Conservation (phyloP, 2,113 vertebrate genomes). For the Rattus rattus region DNA sequence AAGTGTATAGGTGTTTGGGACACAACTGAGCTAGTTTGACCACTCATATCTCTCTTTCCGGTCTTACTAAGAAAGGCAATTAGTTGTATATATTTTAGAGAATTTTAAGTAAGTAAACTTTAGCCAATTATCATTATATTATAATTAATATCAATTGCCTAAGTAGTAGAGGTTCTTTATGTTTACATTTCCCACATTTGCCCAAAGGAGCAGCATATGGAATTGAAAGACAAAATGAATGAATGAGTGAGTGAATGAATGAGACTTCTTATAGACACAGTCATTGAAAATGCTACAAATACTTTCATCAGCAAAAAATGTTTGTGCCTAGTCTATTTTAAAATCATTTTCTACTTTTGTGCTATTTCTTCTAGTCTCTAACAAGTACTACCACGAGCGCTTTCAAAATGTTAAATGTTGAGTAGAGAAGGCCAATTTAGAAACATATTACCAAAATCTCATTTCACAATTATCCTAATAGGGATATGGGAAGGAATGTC, state of each 20-base stretch:
- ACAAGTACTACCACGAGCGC: background rate
- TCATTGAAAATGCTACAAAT: background rate
- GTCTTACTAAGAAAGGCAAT: background rate
- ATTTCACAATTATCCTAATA: background rate
- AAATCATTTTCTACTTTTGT: background rate
- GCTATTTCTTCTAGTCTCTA: background rate
- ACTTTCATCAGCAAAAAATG: slow-evolving; percentile 1
- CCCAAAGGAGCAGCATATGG: background rate
- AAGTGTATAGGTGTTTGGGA: background rate
- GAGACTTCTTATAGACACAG: background rate
- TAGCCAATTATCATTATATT: background rate
- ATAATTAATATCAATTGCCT: background rate
- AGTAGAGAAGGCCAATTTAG: background rate
- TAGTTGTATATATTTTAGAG: background rate
- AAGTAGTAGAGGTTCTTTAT: background rate
- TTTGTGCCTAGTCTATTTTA: background rate
- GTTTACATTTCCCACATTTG: background rate
- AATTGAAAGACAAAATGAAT: background rate
- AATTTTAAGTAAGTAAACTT: background rate
- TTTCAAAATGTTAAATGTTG: background rate
- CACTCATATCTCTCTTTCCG: background rate
- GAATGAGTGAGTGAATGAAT: background rate
- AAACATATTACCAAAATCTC: slow-evolving; percentile 43
- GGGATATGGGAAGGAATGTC: background rate
- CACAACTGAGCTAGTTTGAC: background rate